phyloP scores from a whole-genome alignment of 2,797 vertebrate genomes.

The Pangasius larnaudii region DNA sequence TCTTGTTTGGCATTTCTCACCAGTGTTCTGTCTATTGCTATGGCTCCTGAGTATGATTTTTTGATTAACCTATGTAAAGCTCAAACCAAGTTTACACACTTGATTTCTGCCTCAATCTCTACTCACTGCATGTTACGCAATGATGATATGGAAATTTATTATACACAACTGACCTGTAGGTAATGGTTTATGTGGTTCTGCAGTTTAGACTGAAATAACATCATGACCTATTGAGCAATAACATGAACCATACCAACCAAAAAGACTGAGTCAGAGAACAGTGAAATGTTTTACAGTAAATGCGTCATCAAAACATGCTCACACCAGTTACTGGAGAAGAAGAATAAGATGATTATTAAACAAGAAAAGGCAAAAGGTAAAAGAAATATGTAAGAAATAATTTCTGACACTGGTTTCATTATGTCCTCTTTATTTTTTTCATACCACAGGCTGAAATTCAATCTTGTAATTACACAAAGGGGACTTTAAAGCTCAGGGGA shows the following conservation, averaged over 20 bases:
- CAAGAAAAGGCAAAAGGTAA: slow-evolving; percentile 46
- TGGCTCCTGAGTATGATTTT: not conserved
- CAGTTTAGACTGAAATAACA: not conserved
- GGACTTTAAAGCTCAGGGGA: not conserved
- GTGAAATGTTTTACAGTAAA: slow-evolving; percentile 61
- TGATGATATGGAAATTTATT: not conserved
- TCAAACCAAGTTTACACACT: not conserved
- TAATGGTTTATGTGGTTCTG: not conserved
- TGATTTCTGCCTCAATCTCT: not conserved
- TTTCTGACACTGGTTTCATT: slow-evolving; percentile 32
- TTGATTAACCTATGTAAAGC: not conserved
- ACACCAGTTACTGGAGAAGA: slow-evolving; percentile 63
- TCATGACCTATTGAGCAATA: not conserved
- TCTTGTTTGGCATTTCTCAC: no score
- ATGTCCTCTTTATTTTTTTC: not conserved
- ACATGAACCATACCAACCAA: slow-evolving; percentile 49
- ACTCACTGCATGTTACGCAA: not conserved
- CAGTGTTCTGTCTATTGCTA: not conserved
- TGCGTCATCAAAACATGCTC: slow-evolving; percentile 67
- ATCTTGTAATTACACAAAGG: not conserved
- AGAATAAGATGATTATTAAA: slow-evolving; percentile 68
- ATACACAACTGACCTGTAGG: not conserved
- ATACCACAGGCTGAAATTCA: slow-evolving; percentile 10
- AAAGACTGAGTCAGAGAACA: slow-evolving; percentile 49
- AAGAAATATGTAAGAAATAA: slow-evolving; percentile 1